phyloP scores from a whole-genome alignment of 2,113 vertebrate species.

The Oryzias javanicus region DNA sequence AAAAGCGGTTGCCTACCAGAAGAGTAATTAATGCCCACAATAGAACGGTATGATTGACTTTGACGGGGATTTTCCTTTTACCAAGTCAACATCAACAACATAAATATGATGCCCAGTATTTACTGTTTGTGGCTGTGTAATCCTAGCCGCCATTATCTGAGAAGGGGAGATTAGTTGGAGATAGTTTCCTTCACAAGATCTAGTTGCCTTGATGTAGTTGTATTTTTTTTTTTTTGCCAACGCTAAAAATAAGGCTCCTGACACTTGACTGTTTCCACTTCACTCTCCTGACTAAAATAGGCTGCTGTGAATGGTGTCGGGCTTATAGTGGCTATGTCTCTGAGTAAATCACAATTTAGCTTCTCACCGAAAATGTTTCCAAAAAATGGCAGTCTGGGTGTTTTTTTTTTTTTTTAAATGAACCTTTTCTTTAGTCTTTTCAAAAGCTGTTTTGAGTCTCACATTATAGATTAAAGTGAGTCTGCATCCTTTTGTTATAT shows the following conservation, averaged over 20 bases:
- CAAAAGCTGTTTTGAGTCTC: neutral
- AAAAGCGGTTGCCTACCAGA: constrained; percentile 45
- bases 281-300: constrained; percentile 75
- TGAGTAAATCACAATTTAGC: constrained; percentile 59
- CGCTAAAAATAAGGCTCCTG: constrained; percentile 77
- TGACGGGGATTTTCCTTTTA: constrained; percentile 51
- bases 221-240: constrained; percentile 20
- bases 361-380: constrained; percentile 46
- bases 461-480: neutral
- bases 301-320: constrained; percentile 54
- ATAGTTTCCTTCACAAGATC: constrained; percentile 52
- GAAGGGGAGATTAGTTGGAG: constrained; percentile 48
- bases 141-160: constrained; percentile 50
- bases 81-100: constrained; percentile 40
- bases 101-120: constrained; percentile 38
- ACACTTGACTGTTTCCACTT: constrained; percentile 81
- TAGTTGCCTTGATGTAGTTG: constrained; percentile 54
- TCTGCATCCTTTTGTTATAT: constrained; percentile 3
- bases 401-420: neutral
- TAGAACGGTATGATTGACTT: constrained; percentile 55
- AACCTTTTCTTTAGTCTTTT: neutral
- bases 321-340: constrained; percentile 61
- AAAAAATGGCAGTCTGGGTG: constrained; percentile 7
- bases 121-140: constrained; percentile 36
- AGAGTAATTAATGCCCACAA: constrained; percentile 50